A percentile compares a stretch with the other conserved stretches of the same genome.
Conservation (phyloP, 1,140 invertebrate species). For the Micrasema minimum region DNA sequence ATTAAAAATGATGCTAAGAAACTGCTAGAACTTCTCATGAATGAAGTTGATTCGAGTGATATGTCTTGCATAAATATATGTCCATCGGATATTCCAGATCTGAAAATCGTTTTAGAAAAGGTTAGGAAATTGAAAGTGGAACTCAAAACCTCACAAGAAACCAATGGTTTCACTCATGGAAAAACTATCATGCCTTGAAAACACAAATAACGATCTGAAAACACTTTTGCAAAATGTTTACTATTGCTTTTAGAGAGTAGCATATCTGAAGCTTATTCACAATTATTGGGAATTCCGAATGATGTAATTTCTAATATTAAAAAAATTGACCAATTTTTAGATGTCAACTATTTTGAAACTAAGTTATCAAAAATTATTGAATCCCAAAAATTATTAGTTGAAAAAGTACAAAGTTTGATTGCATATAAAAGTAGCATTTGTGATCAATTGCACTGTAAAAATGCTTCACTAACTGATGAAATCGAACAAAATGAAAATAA, state of each 20-base stretch:
- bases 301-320: not conserved
- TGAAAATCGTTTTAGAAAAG: conserved; percentile 24
- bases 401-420: conserved; percentile 37
- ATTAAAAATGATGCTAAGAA: conserved; percentile 15
- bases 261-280: conserved; percentile 12
- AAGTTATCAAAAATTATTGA: conserved; percentile 14
- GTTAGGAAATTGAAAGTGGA: not conserved
- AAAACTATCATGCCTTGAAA: conserved; percentile 36
- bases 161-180: conserved; percentile 25
- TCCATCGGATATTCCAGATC: not conserved
- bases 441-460: conserved; percentile 30
- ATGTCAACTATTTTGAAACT: conserved; percentile 4
- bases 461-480: conserved; percentile 40
- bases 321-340: conserved; percentile 1
- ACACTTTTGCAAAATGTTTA: conserved; percentile 14
- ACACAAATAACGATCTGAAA: conserved; percentile 31
- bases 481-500: conserved; percentile 19
- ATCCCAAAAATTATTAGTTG: conserved; percentile 19
- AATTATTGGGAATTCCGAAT: not conserved
- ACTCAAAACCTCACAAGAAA: not conserved
- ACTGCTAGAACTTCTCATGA: not conserved
- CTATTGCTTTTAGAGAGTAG: conserved; percentile 5
- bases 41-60: not conserved
- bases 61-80: not conserved
- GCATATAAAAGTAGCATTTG: not conserved